Evolutionary conservation across 2,113 vertebrate species (phyloP).

Genomic region (Sarotherodon lohbergeri): DNA sequence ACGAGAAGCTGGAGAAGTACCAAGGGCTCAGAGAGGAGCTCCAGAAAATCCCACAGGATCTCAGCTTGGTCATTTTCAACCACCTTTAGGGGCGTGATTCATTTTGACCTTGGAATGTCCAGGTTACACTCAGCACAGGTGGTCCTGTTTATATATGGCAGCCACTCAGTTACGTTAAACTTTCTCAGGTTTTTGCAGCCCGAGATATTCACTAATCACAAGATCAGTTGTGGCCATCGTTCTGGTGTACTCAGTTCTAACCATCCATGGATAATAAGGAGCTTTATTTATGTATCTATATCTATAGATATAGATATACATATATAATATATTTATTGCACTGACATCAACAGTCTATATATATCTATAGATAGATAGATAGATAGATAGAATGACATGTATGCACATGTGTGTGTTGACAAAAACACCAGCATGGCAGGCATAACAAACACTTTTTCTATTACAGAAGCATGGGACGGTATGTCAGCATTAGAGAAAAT

Average conservation of each 20-base stretch:
- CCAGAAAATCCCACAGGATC: neutral
- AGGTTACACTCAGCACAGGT: neutral
- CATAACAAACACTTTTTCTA: neutral
- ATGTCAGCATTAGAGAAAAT: neutral
- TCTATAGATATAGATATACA: rapidly evolving
- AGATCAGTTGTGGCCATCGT: neutral
- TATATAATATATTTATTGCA: neutral
- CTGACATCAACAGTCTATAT: neutral
- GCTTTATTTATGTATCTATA: neutral
- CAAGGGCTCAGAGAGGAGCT: neutral
- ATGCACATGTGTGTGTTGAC: neutral
- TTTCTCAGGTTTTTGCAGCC: neutral
- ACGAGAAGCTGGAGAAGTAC: neutral
- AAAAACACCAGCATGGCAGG: neutral
- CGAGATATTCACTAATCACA: neutral
- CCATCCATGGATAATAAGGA: neutral
- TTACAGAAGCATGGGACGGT: neutral
- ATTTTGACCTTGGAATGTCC: neutral
- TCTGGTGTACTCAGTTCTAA: neutral
- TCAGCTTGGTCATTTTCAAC: neutral
- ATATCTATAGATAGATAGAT: neutral
- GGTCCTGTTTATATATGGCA: neutral
- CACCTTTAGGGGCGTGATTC: rapidly evolving
- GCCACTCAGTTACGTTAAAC: neutral
- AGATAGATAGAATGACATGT: neutral